Evolutionary conservation across 2,888 invertebrate species (phyloP).

Genomic region (Geophilus truncorum): DNA sequence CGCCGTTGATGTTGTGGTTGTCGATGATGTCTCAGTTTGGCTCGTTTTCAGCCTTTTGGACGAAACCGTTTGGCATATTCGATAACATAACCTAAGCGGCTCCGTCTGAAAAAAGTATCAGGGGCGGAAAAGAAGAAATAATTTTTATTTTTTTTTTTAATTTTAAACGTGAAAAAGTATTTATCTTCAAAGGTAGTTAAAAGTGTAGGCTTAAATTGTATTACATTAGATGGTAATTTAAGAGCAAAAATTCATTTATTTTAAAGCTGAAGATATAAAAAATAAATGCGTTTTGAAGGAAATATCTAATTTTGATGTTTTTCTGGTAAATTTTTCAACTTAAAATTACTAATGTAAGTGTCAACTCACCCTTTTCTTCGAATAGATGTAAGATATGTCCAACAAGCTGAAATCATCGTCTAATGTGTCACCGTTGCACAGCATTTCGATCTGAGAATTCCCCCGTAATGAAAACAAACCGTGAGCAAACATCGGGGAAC

Average conservation of each 20-base stretch:
- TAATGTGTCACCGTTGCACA: constrained; percentile 47
- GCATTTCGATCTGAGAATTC: constrained; percentile 46
- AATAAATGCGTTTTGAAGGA: no score
- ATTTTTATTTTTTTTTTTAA: neutral
- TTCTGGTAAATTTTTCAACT: no score
- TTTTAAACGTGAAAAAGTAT: no score
- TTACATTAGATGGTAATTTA: no score
- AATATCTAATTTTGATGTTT: no score
- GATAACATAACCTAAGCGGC: neutral
- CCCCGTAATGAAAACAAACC: neutral
- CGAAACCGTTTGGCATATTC: neutral
- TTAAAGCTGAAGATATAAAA: no score
- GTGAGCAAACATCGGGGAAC: no score
- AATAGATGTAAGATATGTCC: constrained; percentile 50
- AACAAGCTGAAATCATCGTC: constrained; percentile 47
- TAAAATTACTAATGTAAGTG: no score
- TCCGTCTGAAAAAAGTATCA: neutral
- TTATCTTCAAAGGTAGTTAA: no score
- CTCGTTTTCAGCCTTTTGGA: neutral
- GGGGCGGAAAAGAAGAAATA: neutral
- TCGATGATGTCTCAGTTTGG: neutral
- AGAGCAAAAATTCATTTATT: no score
- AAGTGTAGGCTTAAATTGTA: no score
- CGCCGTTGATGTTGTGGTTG: neutral
- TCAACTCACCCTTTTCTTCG: constrained; percentile 49